Evolutionary conservation across 1,140 invertebrate species (phyloP), one percentile per base, ranked within the genome.

Genomic region (Aplysia californica): DNA sequence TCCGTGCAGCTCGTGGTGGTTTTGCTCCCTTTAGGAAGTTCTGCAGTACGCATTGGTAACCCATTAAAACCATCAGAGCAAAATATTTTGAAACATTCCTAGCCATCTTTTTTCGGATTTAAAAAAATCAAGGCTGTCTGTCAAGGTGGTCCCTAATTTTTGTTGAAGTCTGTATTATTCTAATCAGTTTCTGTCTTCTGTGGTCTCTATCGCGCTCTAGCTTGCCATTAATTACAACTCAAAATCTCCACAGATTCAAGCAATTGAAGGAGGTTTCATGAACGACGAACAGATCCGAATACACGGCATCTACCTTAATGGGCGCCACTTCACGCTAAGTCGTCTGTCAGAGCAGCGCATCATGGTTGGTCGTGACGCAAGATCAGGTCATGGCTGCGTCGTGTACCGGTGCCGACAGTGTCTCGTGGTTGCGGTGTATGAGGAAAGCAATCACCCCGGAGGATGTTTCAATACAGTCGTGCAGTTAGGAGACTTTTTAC

Each of bases 351-450:
- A n/a, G n/a, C n/a, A 15, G 44, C 67, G 74, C 18, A 67, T 84
- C 2, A 75, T 84, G 61, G 81, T 82, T 6, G 79, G 83, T 2
- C 74, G 83, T 18, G 83, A 82, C 36, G 77, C 76, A 33, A 65
- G 70, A 5, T 70, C 76, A 3, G 80, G 82, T 2, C 75, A 35
- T 5, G 81, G 83, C 18, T 84, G 83, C 76, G 72, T 84, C 33
- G 64, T 84, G 18, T 84, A 79, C 36, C 76, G 58, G 29, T 84
- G 83, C 71, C 79, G 77, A 58, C 77, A 77, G 23, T 81, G 79
- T 75, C 23, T 84, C n/a, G n/a, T 84, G 20, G 76, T 82, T 15
- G 83, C 79, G 26, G 81, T 82, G 21, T 82, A 84, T 35, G 83
- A 82, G 61, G 81, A 80, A 21, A 78, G 78, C 4, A 79, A 73